Conservation (phyloP, 2,888 invertebrate species). For the Hololepta plana region DNA sequence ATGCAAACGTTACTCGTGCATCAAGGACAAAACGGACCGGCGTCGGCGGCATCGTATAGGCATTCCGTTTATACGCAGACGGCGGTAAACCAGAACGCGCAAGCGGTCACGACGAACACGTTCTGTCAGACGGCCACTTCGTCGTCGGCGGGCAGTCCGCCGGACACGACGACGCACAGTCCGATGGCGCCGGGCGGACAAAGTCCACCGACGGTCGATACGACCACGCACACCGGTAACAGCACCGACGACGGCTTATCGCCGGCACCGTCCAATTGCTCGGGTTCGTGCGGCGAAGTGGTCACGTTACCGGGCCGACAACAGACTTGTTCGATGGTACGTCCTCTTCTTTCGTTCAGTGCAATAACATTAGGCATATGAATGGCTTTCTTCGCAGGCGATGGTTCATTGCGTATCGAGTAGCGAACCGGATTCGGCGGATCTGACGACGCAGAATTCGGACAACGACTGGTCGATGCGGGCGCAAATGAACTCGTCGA, state of each 20-base stretch:
- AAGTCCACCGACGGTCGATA: conserved; percentile 26
- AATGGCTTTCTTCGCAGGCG: conserved; percentile 29
- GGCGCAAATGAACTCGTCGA: conserved; percentile 10
- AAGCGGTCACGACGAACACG: conserved; percentile 27
- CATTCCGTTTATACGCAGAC: conserved; percentile 66
- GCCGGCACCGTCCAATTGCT: conserved; percentile 26
- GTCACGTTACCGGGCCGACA: conserved; percentile 18
- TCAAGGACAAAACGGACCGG: conserved; percentile 16
- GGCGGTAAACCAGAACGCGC: conserved; percentile 32
- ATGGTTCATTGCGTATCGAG: conserved; percentile 82
- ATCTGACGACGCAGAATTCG: conserved; percentile 19
- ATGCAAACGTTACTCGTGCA: conserved; percentile 21
- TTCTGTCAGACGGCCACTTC: conserved; percentile 27
- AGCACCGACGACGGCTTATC: conserved; percentile 27
- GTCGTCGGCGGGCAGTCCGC: conserved; percentile 43
- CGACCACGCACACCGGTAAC: conserved; percentile 22
- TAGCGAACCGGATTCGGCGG: conserved; percentile 59
- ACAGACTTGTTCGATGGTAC: conserved; percentile 26
- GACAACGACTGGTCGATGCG: conserved; percentile 22
- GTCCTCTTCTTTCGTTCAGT: conserved; percentile 8
- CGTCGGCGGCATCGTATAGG: conserved; percentile 20
- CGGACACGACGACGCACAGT: conserved; percentile 73
- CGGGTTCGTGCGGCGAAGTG: conserved; percentile 19
- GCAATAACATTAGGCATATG: background rate
- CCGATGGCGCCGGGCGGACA: conserved; percentile 41